Conservation (phyloP, 1,140 invertebrate genomes). For the Choristoneura fumiferana region DNA sequence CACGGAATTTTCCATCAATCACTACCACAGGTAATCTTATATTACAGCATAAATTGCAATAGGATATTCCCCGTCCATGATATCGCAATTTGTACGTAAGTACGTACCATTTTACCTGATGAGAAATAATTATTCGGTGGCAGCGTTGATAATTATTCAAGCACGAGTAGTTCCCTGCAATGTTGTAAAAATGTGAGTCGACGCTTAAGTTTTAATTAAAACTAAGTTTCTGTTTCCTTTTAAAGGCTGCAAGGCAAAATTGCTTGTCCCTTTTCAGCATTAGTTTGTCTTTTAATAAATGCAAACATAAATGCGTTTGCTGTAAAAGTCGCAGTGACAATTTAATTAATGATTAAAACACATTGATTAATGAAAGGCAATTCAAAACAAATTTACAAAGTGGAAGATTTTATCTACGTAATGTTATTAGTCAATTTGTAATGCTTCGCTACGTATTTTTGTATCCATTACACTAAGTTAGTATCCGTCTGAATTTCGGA, state of each 20-base stretch:
- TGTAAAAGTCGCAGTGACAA: background rate
- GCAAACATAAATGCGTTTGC: too few species aligned
- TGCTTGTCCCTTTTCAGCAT: too few species aligned
- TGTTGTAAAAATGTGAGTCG: too few species aligned
- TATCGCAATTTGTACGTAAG: background rate
- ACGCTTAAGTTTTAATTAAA: too few species aligned
- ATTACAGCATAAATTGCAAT: conserved; percentile 6
- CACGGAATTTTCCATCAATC: conserved; percentile 16
- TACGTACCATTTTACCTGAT: too few species aligned
- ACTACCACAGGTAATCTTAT: conserved; percentile 14
- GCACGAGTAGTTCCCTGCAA: too few species aligned
- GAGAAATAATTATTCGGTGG: too few species aligned
- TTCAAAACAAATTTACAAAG: background rate
- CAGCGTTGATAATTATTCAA: too few species aligned
- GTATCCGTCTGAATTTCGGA: background rate
- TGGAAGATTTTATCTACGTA: background rate
- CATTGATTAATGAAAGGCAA: background rate
- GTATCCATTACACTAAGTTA: background rate
- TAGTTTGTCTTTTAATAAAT: too few species aligned
- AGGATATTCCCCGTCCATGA: background rate
- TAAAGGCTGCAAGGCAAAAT: too few species aligned
- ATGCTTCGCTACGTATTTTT: background rate
- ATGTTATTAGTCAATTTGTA: background rate
- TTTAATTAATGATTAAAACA: background rate
- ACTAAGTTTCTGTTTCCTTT: too few species aligned